Conservation (phyloP, 2,888 invertebrate genomes). For the Scotopteryx bipunctaria region DNA sequence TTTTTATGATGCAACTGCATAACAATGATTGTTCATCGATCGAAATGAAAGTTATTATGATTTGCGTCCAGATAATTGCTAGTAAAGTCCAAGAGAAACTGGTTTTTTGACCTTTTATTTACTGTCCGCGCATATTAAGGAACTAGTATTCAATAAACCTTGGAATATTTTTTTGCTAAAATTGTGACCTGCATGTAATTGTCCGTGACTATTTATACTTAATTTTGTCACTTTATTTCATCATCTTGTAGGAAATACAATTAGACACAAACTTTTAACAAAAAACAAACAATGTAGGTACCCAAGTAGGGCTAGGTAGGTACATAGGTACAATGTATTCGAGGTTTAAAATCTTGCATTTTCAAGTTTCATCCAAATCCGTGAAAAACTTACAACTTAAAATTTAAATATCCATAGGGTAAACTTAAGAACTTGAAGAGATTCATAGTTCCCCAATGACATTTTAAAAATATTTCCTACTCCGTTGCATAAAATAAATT, state of each 20-base stretch:
- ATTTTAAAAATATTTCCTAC: too few relatives aligned
- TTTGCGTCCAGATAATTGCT: slow-evolving; percentile 3
- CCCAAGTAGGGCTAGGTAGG: background rate
- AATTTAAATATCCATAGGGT: too few relatives aligned
- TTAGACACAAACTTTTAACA: background rate
- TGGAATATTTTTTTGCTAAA: slow-evolving; percentile 21
- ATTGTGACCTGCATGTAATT: background rate
- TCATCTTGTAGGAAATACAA: background rate
- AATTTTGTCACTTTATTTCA: slow-evolving; percentile 14
- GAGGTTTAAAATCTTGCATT: too few relatives aligned
- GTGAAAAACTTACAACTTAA: too few relatives aligned
- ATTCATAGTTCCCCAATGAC: too few relatives aligned
- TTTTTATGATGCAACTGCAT: background rate
- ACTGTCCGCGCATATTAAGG: background rate
- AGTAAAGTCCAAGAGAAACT: slow-evolving; percentile 12
- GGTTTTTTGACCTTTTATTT: slow-evolving; percentile 22
- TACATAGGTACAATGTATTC: too few relatives aligned
- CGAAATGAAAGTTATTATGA: slow-evolving; percentile 2
- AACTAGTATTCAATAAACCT: slow-evolving; percentile 25
- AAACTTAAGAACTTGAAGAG: too few relatives aligned
- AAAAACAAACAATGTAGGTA: background rate
- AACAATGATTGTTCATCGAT: background rate
- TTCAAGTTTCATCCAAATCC: too few relatives aligned
- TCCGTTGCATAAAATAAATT: too few relatives aligned
- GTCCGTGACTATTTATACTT: slow-evolving; percentile 10